Evolutionary conservation across 1,140 invertebrate genomes (phyloP), one percentile per base, ranked within the genome.

Genomic region (Nautilus pompilius): DNA sequence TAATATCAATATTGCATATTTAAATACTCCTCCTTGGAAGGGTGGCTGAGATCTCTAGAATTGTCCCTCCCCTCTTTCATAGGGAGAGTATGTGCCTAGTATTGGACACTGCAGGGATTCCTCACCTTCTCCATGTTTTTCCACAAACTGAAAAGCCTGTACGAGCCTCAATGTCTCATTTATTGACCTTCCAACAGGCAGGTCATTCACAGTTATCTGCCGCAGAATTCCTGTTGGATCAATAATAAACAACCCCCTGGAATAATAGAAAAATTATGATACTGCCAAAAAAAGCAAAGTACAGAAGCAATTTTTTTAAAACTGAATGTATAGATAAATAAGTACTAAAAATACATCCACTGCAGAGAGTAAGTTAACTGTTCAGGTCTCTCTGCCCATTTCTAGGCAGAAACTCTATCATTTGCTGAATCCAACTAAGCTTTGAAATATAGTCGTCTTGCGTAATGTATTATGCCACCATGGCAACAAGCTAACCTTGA

Each of bases 111-210:
- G 2, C 45, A 34, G 22, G n/a, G 5, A n/a, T 49, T 3, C 17
- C 65, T 54, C 46, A 76, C 74, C 90, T 88, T 97, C 94, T 61
- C 95, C 95, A 78, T 96, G 90, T 79, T 95, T 89, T 66, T 97
- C 95, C 51, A 92, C 88, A 85, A 93, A 96, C 78, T 95, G 91
- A 80, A 97, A 92, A 45, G 95, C 95, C 80, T 95, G 92, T 28
- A 98, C 88, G 13, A 97, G 83, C 64, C 95, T 86, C 13, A 97
- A 76, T 1, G 91, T 90, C 83, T 98, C 95, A 69, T 96, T 93
- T 2, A 98, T 93, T 46, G 91, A 93, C 64, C 95, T 87, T 2
- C 95, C 95, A 20, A 98, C 92, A 0, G 94, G 94, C 69, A 97
- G 84, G 85, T 98, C 95, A 72, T 86, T 86, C 28, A 84, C 73